Conservation (phyloP, 2,888 invertebrate species). For the Odontocolon sp. region DNA sequence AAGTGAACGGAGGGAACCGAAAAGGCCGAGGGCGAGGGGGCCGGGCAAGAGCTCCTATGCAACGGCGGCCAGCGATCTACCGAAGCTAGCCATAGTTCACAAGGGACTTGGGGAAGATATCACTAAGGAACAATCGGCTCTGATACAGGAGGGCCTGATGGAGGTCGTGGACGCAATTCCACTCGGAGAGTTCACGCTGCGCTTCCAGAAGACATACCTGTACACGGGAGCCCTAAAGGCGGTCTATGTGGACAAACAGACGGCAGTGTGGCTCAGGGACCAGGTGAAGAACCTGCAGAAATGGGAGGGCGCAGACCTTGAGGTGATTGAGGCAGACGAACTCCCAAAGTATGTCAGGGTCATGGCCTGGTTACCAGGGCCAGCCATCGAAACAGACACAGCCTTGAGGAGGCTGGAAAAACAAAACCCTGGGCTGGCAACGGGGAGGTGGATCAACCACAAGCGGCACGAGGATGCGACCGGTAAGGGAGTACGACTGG, state of each 20-base stretch:
- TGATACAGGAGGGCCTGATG: background rate
- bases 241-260: background rate
- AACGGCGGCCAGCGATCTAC: too few relatives aligned
- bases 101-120: background rate
- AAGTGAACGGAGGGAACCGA: too few relatives aligned
- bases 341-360: too few relatives aligned
- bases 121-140: background rate
- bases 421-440: slow-evolving; percentile 48
- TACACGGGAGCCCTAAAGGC: background rate
- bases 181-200: background rate
- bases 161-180: slow-evolving; percentile 1
- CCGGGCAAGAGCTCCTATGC: too few relatives aligned
- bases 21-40: too few relatives aligned
- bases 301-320: slow-evolving; percentile 20
- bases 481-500: slow-evolving; percentile 24
- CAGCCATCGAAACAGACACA: background rate
- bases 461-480: slow-evolving; percentile 21
- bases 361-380: background rate
- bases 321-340: too few relatives aligned
- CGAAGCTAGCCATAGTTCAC: background rate
- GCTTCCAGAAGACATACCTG: slow-evolving; percentile 6
- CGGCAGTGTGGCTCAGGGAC: background rate
- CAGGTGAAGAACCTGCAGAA: background rate
- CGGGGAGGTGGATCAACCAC: slow-evolving; percentile 50
- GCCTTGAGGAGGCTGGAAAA: slow-evolving; percentile 40